Evolutionary conservation across 2,797 vertebrate species (phyloP).

Genomic region (Myotis vivesi): DNA sequence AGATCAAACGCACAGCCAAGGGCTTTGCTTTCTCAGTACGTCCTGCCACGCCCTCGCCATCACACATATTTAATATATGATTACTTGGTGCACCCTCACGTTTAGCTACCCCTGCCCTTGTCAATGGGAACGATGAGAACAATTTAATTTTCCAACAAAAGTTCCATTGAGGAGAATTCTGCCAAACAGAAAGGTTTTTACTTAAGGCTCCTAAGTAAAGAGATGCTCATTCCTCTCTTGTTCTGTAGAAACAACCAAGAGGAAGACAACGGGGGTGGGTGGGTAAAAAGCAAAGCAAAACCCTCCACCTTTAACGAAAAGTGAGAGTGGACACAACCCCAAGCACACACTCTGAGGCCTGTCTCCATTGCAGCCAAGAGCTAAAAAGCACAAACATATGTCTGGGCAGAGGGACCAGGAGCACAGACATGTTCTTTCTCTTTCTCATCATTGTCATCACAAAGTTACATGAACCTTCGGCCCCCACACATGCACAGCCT

Average conservation of each 20-base stretch:
- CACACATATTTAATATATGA: not conserved
- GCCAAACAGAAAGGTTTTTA: not conserved
- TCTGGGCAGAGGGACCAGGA: not conserved
- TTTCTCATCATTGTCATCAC: too few relatives aligned
- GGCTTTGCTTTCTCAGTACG: rapidly evolving
- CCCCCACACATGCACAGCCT: rapidly evolving
- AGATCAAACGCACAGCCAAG: not conserved
- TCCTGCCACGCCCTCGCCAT: too few relatives aligned
- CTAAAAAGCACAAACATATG: not conserved
- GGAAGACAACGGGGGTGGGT: not conserved
- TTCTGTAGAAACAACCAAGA: not conserved
- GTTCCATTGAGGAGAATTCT: not conserved
- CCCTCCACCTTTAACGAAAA: not conserved
- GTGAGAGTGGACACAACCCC: too few relatives aligned
- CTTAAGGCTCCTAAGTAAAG: not conserved
- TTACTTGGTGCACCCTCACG: too few relatives aligned
- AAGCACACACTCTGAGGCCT: not conserved
- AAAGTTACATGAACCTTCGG: not conserved
- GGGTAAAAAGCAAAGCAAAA: not conserved
- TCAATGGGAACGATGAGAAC: not conserved
- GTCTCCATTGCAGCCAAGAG: not conserved
- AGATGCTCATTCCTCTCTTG: not conserved
- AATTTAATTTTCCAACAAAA: not conserved
- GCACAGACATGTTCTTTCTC: not conserved
- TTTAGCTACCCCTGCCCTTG: not conserved